Evolutionary conservation across 2,888 invertebrate genomes (phyloP), one percentile per base, ranked within the genome.

Genomic region (Acrocyrtus sp.): DNA sequence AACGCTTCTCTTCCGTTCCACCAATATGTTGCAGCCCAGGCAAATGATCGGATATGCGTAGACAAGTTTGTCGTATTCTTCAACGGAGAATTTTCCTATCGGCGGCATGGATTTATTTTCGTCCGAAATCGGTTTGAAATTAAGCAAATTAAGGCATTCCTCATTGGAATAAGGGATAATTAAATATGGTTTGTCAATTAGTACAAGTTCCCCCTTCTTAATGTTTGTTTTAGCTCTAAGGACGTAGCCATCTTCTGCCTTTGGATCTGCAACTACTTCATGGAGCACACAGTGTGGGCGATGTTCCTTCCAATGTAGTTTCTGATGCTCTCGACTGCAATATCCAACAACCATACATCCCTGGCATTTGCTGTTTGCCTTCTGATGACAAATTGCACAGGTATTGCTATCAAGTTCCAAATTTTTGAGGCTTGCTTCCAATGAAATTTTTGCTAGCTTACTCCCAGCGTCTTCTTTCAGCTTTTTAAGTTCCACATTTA

Each of bases 281-380:
- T 45, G 43, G 6, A 47, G 24, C 6, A 27, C 17, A 48, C 65
- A 66, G 56, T 50, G 21, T 2, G 45, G 45, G 1, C 48, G 43
- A n/a, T 66, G 65, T 22, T 15, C 29, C 47, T 56, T 66, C 65
- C 65, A 66, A 27, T 66, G 47, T 3, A 6, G 24, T 19, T 34
- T 26, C 27, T 66, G 65, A 45, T 66, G 65, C 2, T 66, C 56
- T 47, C 65, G 17, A 17, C 26, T 47, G 29, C 65, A 66, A 22
- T 66, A 66, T 22, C 47, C 19, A 2, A 66, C 65, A 27, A 12
- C 15, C 47, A 27, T 15, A 22, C 65, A 66, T 17, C 29, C 47
- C 17, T 56, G 54, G 22, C 65, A 66, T n/a, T 50, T 66, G n/a
- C 24, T 54, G 19, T 45, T 41, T 1, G 53, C 50, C 19, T 0